Conservation (phyloP, 2,888 invertebrate genomes). For the Lepidochrysops patricia region DNA sequence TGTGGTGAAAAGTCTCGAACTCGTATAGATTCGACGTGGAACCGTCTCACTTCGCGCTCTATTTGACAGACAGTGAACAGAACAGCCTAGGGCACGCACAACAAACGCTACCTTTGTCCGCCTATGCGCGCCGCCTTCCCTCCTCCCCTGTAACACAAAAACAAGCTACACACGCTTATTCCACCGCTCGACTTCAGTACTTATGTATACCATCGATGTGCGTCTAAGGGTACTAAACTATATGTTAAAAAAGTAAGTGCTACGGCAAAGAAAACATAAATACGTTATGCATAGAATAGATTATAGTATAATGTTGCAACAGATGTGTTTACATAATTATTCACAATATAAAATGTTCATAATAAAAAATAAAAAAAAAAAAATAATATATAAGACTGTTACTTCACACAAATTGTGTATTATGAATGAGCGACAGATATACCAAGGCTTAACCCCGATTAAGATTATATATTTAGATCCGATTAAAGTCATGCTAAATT, state of each 20-base stretch:
- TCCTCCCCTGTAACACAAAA: slow-evolving; percentile 73
- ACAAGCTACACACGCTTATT: slow-evolving; percentile 66
- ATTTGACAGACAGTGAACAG: slow-evolving; percentile 71
- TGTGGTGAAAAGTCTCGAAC: slow-evolving; percentile 26
- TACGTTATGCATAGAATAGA: background rate
- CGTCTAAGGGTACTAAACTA: background rate
- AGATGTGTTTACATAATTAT: no score
- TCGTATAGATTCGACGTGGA: slow-evolving; percentile 54
- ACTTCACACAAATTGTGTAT: background rate
- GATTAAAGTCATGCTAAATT: background rate
- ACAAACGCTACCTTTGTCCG: slow-evolving; percentile 71
- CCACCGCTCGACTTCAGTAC: slow-evolving; percentile 37
- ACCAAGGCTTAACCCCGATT: background rate
- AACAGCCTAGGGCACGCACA: slow-evolving; percentile 75
- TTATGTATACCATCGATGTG: background rate
- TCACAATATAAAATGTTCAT: background rate
- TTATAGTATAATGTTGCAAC: background rate
- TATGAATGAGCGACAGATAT: background rate
- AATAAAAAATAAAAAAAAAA: background rate
- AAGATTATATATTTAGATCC: background rate
- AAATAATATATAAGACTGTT: background rate
- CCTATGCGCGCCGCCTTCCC: slow-evolving; percentile 64
- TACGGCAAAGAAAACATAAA: background rate
- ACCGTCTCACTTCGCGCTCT: slow-evolving; percentile 65
- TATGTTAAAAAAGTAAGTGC: background rate